Evolutionary conservation across 2,888 invertebrate species (phyloP).

Genomic region (Reticulitermes lucifugus): DNA sequence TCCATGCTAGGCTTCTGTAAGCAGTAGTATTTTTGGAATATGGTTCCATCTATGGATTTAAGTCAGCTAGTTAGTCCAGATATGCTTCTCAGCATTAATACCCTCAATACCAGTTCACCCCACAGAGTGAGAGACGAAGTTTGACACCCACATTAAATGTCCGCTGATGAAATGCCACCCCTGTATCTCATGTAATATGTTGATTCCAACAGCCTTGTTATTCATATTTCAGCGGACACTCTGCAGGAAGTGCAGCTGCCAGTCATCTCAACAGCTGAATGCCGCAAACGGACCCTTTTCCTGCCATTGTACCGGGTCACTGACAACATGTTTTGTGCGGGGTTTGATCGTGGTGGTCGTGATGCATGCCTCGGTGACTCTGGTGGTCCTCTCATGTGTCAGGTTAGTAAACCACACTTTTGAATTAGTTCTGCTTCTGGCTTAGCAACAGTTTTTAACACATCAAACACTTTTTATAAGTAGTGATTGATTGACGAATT

Average conservation of each 20-base stretch:
- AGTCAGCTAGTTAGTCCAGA: no score
- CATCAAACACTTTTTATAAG: no score
- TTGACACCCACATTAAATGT: no score
- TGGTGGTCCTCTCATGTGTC: conserved; percentile 83
- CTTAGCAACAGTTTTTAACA: background rate
- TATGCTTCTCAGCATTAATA: no score
- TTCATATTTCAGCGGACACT: conserved; percentile 74
- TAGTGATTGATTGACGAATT: no score
- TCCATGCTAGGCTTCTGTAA: no score
- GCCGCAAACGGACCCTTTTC: conserved; percentile 78
- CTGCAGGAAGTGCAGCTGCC: conserved; percentile 85
- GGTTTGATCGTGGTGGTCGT: conserved; percentile 80
- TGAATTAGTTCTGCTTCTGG: background rate
- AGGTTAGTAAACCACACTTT: conserved; percentile 63
- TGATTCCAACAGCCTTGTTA: background rate
- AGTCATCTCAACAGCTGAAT: conserved; percentile 81
- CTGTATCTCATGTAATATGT: background rate
- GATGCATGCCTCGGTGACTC: conserved; percentile 87
- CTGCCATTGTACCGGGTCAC: conserved; percentile 81
- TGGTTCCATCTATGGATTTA: no score
- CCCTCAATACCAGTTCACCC: no score
- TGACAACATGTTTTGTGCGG: conserved; percentile 86
- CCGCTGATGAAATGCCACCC: no score
- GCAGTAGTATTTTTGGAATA: no score
- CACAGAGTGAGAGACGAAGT: no score